These are phyloP conservation scores for Baronia brevicornis DNA, from an alignment of 2,888 invertebrate genomes.

Conservation along the genomic window DNA sequence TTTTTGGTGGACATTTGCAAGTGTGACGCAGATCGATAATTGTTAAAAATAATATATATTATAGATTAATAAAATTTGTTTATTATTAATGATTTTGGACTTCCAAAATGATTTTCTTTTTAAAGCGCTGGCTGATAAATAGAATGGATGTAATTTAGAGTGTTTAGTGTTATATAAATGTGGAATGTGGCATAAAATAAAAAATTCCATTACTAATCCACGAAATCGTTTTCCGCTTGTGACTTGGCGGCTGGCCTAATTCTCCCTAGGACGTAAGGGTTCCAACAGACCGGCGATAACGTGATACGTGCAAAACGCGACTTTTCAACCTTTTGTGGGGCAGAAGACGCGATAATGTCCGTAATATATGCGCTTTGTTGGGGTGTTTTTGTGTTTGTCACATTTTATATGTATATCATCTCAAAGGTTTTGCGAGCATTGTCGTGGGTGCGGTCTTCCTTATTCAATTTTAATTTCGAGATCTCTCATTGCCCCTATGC, in stretches of 20 bases:
- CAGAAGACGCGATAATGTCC: conserved; percentile 60
- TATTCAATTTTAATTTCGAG: conserved; percentile 10
- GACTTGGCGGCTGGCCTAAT: conserved; percentile 30
- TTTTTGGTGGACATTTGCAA: no score
- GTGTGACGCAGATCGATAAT: no score
- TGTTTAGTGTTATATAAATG: no score
- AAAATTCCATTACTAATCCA: conserved; percentile 6
- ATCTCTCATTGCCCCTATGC: conserved; percentile 3
- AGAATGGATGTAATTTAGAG: no score
- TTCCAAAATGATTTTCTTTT: no score
- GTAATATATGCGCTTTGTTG: conserved; percentile 63
- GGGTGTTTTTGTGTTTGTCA: conserved; percentile 59
- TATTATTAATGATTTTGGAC: no score
- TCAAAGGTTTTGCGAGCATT: conserved; percentile 24
- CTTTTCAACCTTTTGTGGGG: conserved; percentile 72
- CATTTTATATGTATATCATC: conserved; percentile 36
- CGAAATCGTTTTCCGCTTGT: conserved; percentile 26
- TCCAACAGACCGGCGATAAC: conserved; percentile 58
- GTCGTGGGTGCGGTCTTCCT: conserved; percentile 4
- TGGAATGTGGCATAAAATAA: background rate
- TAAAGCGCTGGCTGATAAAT: no score
- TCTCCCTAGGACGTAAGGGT: conserved; percentile 65
- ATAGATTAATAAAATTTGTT: no score
- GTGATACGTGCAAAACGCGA: conserved; percentile 67
- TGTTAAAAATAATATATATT: no score